phyloP scores from a whole-genome alignment of 2,113 vertebrate genomes.

The Myocastor coypus region DNA sequence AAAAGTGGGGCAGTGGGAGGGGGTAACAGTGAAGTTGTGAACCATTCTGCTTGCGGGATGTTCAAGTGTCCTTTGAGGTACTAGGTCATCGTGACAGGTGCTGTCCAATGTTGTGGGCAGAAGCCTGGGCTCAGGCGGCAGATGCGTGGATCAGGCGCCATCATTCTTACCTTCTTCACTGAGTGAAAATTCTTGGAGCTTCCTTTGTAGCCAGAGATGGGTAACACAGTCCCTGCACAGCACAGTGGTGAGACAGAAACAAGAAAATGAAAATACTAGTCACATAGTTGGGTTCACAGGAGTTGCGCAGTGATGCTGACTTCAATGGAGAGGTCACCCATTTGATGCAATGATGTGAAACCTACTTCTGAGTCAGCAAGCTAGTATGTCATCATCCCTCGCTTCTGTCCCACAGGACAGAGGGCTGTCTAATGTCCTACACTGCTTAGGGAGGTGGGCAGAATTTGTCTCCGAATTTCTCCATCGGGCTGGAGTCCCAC shows the following conservation, averaged over 20 bases:
- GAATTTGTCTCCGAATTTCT: conserved; percentile 13
- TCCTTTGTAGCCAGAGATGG: background rate
- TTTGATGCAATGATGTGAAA: conserved; percentile 23
- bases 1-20: background rate
- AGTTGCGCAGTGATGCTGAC: background rate
- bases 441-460: background rate
- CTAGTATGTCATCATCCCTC: background rate
- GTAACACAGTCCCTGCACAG: background rate
- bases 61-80: background rate
- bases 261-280: background rate
- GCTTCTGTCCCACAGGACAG: background rate
- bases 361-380: background rate
- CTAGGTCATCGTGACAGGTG: background rate
- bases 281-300: background rate
- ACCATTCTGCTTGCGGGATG: background rate
- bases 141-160: background rate
- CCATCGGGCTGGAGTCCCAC: background rate
- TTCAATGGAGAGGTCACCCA: background rate
- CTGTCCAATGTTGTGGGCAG: fast-evolving
- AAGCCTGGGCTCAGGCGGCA: background rate
- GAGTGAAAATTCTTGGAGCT: background rate
- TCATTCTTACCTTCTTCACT: too few species aligned
- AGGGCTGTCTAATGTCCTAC: background rate
- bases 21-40: background rate
- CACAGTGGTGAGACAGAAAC: background rate